phyloP scores from a whole-genome alignment of 2,888 invertebrate species.

The Serrognathus titanus region DNA sequence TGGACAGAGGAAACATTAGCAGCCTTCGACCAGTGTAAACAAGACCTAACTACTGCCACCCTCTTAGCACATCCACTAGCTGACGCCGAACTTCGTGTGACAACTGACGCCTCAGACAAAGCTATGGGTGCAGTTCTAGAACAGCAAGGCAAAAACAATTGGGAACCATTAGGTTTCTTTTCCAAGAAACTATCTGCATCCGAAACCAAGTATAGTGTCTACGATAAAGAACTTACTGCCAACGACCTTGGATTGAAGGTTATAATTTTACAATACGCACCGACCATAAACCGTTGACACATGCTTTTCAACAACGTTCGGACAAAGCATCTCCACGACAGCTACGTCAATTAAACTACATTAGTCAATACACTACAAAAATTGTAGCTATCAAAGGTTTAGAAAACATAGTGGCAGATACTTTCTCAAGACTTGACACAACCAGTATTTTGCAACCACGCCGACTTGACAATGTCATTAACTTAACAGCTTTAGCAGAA shows the following conservation, averaged over 20 bases:
- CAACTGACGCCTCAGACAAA: constrained; percentile 41
- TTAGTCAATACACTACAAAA: too few relatives aligned
- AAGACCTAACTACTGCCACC: constrained; percentile 17
- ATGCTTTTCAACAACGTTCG: too few relatives aligned
- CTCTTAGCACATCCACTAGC: constrained; percentile 18
- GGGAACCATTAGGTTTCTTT: constrained; percentile 43
- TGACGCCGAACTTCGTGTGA: constrained; percentile 31
- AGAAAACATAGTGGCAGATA: too few relatives aligned
- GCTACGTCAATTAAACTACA: too few relatives aligned
- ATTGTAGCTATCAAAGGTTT: too few relatives aligned
- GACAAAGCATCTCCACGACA: too few relatives aligned
- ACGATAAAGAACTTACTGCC: constrained; percentile 44
- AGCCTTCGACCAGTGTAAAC: constrained; percentile 5
- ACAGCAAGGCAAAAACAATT: constrained; percentile 28
- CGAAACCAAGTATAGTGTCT: constrained; percentile 41
- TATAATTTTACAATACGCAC: constrained; percentile 35
- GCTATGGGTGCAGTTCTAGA: constrained; percentile 43
- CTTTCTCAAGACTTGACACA: too few relatives aligned
- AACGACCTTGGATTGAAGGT: constrained; percentile 40
- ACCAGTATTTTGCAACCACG: too few relatives aligned
- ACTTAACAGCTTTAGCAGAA: too few relatives aligned
- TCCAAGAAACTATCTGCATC: constrained; percentile 36
- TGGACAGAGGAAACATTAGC: background rate
- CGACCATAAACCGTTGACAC: too few relatives aligned
- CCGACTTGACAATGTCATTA: too few relatives aligned